Evolutionary conservation across 2,888 invertebrate species (phyloP).

Genomic region (Venusia cambrica): DNA sequence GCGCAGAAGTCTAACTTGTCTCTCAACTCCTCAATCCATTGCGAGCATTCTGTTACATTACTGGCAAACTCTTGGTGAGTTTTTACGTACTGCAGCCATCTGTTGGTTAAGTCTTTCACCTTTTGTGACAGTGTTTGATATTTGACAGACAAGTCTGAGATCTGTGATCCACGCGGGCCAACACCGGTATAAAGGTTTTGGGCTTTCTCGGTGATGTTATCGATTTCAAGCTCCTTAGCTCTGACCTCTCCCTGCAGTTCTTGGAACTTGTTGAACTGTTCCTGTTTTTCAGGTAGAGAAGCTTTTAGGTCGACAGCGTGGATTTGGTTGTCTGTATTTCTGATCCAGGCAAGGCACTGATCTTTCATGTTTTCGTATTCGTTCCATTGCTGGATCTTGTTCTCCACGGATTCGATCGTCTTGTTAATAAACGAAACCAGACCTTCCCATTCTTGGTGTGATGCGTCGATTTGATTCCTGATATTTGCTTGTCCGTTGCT

Average conservation of each 20-base stretch:
- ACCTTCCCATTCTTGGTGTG: conserved; percentile 95
- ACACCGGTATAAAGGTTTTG: conserved; percentile 90
- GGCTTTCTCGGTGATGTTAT: conserved; percentile 94
- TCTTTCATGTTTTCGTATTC: conserved; percentile 94
- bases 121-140: conserved; percentile 95
- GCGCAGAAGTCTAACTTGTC: conserved; percentile 94
- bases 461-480: conserved; percentile 92
- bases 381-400: conserved; percentile 93
- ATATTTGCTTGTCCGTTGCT: conserved; percentile 92
- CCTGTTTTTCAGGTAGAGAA: conserved; percentile 90
- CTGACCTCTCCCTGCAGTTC: conserved; percentile 92
- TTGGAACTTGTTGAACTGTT: conserved; percentile 90
- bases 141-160: conserved; percentile 94
- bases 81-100: conserved; percentile 95
- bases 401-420: conserved; percentile 89
- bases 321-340: conserved; percentile 92
- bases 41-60: conserved; percentile 88
- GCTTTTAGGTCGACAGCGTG: conserved; percentile 94
- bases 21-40: conserved; percentile 91
- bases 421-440: conserved; percentile 87
- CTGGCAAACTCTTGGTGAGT: conserved; percentile 94
- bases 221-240: conserved; percentile 95
- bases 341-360: conserved; percentile 91
- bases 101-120: conserved; percentile 93
- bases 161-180: conserved; percentile 88